Conservation (phyloP, 2,797 vertebrate species). For the Acipenser oxyrinchus region DNA sequence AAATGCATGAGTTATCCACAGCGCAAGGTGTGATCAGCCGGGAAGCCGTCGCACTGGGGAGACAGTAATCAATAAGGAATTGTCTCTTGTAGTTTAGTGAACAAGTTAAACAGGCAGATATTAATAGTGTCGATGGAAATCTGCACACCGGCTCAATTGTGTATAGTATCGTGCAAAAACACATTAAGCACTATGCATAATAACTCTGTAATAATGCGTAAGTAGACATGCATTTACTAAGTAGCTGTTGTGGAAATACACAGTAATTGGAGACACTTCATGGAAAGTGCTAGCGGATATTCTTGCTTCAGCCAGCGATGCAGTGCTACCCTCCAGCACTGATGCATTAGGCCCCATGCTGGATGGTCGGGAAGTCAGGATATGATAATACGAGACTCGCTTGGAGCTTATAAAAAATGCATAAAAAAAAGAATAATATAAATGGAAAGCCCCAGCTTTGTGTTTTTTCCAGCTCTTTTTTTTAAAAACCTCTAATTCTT, state of each 20-base stretch:
- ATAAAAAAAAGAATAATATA: constrained; percentile 45
- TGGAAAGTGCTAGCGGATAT: too few species aligned
- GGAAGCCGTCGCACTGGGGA: constrained; percentile 77
- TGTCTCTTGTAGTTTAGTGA: constrained; percentile 86
- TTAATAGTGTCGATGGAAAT: constrained; percentile 76
- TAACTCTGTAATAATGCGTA: too few species aligned
- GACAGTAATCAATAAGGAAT: constrained; percentile 93
- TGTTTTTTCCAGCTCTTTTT: constrained; percentile 10
- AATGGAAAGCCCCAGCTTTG: constrained; percentile 43
- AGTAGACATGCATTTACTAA: too few species aligned
- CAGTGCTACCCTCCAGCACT: too few species aligned
- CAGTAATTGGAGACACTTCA: too few species aligned
- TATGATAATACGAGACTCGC: constrained; percentile 10
- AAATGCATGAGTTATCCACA: constrained; percentile 74
- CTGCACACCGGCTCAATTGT: constrained; percentile 29
- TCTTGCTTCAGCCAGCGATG: too few species aligned
- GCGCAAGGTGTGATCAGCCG: constrained; percentile 76
- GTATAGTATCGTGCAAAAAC: background rate
- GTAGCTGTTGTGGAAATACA: too few species aligned
- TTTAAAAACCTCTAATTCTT: constrained; percentile 53
- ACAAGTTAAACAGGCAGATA: constrained; percentile 86
- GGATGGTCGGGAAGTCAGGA: background rate
- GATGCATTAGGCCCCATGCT: background rate
- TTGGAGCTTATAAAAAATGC: constrained; percentile 44
- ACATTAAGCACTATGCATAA: too few species aligned